Conservation (phyloP, 2,797 vertebrate genomes). For the Amphiprion clarkii region DNA sequence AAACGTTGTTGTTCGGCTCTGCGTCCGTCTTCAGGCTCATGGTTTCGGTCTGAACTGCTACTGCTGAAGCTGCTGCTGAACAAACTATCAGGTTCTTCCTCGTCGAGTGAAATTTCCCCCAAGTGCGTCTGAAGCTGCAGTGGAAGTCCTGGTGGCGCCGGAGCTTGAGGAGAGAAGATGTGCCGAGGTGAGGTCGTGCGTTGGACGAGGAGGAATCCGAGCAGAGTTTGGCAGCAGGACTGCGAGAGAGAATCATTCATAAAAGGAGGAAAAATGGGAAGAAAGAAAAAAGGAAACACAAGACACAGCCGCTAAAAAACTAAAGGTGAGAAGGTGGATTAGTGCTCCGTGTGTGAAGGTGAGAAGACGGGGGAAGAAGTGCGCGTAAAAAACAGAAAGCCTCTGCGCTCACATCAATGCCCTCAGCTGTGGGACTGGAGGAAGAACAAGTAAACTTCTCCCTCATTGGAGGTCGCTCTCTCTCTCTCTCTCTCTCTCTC, state of each 20-base stretch:
- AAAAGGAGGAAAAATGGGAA: constrained; percentile 44
- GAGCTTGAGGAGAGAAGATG: constrained; percentile 74
- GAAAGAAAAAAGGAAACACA: constrained; percentile 38
- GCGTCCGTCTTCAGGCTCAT: constrained; percentile 88
- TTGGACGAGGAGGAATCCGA: constrained; percentile 55
- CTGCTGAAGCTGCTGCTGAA: constrained; percentile 66
- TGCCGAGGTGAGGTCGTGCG: constrained; percentile 78
- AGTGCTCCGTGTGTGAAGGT: constrained; percentile 85
- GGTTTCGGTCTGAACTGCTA: constrained; percentile 64
- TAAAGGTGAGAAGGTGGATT: constrained; percentile 83
- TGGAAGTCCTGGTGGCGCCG: constrained; percentile 72
- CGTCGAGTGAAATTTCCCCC: constrained; percentile 69
- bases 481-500: constrained; percentile 37
- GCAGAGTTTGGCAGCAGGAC: constrained; percentile 27
- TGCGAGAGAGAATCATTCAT: constrained; percentile 81
- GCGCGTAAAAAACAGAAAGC: constrained; percentile 70
- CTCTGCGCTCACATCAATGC: constrained; percentile 84
- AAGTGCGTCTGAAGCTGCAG: constrained; percentile 77
- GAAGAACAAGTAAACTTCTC: constrained; percentile 76
- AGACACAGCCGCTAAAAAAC: constrained; percentile 54
- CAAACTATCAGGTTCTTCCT: constrained; percentile 69
- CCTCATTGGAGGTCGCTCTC: constrained; percentile 73
- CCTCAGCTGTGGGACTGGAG: constrained; percentile 67
- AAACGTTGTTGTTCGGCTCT: constrained; percentile 86
- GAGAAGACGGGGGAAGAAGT: constrained; percentile 80